Evolutionary conservation across 2,888 invertebrate species (phyloP).

Genomic region (Trachelus tabidus): DNA sequence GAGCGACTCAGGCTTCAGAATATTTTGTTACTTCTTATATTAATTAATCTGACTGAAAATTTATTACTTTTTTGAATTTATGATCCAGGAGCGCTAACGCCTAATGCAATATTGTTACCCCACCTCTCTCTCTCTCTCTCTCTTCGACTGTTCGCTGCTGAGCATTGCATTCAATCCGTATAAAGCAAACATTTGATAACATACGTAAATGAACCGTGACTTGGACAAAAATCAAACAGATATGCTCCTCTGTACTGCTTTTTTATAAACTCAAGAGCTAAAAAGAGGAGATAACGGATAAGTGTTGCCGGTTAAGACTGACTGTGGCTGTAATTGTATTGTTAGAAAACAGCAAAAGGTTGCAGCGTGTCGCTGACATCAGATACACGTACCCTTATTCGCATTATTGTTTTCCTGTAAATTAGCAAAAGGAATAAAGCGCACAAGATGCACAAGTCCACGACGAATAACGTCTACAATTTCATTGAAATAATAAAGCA

Average conservation of each 20-base stretch:
- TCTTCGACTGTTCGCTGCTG: not conserved
- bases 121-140: too few species aligned
- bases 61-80: not conserved
- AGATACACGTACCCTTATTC: not conserved
- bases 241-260: not conserved
- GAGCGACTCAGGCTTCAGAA: not conserved
- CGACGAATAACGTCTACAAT: not conserved
- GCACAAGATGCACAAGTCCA: not conserved
- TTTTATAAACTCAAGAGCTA: not conserved
- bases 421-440: not conserved
- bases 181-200: slow-evolving; percentile 11
- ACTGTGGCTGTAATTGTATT: not conserved
- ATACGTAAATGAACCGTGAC: slow-evolving; percentile 13
- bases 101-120: not conserved
- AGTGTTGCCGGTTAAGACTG: not conserved
- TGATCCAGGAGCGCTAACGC: not conserved
- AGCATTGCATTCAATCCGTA: not conserved
- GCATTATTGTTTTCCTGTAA: not conserved
- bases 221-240: slow-evolving; percentile 13
- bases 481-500: not conserved
- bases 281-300: not conserved
- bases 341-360: not conserved
- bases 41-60: not conserved
- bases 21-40: not conserved
- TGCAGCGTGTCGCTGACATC: not conserved